Conservation (phyloP, 2,888 invertebrate species). For the Psylliodes chrysocephalus region DNA sequence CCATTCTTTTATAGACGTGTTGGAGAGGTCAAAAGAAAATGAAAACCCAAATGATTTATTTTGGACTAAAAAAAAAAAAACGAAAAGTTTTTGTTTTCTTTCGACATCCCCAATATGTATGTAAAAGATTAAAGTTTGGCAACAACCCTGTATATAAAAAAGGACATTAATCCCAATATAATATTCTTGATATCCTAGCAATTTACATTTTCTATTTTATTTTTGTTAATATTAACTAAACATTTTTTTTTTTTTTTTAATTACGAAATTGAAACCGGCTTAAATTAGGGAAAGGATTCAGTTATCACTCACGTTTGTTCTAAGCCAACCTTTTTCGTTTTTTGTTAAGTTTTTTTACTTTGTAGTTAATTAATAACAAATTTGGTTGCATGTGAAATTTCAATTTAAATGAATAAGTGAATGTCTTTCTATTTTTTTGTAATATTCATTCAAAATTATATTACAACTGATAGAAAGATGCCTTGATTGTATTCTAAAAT, state of each 20-base stretch:
- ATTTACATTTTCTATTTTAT: no score
- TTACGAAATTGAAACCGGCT: neutral
- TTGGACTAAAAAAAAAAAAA: no score
- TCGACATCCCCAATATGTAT: no score
- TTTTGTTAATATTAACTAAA: no score
- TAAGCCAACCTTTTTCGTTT: slow-evolving; percentile 8
- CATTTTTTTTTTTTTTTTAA: neutral
- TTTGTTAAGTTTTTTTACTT: slow-evolving; percentile 20
- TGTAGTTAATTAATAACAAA: slow-evolving; percentile 12
- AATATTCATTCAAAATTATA: neutral
- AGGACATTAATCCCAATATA: no score
- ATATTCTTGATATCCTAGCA: no score
- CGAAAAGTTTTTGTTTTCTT: no score
- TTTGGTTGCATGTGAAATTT: slow-evolving; percentile 15
- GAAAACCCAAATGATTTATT: no score
- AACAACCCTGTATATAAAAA: no score
- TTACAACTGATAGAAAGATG: slow-evolving; percentile 7
- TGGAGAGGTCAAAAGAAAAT: no score
- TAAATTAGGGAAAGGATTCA: slow-evolving; percentile 17
- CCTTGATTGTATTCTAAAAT: neutral
- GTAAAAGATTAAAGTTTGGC: no score
- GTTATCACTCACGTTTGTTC: slow-evolving; percentile 24
- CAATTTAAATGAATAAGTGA: slow-evolving; percentile 11
- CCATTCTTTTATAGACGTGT: no score
- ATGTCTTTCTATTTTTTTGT: slow-evolving; percentile 12